Percentiles rank a stretch among this genome's conserved stretches.
Conservation (phyloP, 2,888 invertebrate genomes). For the Liodrosophila aerea region DNA sequence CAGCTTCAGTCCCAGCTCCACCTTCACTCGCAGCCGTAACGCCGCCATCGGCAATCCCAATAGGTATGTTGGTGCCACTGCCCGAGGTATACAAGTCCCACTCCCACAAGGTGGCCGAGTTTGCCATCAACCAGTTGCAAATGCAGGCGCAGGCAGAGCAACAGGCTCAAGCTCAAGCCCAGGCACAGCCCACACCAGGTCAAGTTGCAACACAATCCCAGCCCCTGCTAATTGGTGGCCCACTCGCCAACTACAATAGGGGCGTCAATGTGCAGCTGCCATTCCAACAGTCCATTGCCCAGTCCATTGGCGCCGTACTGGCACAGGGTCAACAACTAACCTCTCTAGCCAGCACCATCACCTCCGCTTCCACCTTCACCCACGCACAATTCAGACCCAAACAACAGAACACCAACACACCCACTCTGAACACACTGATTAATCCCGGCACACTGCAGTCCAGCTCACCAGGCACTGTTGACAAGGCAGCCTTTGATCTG, state of each 20-base stretch:
- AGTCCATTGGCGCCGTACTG: conserved; percentile 31
- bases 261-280: conserved; percentile 48
- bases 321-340: conserved; percentile 14
- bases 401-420: conserved; percentile 10
- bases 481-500: not conserved
- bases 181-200: no score
- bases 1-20: not conserved
- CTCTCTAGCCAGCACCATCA: conserved; percentile 1
- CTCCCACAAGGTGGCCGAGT: conserved; percentile 10
- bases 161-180: not conserved
- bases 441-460: not conserved
- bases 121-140: conserved; percentile 5
- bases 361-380: conserved; percentile 24
- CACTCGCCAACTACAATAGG: not conserved
- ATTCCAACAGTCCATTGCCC: conserved; percentile 35
- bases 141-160: conserved; percentile 12
- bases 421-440: not conserved
- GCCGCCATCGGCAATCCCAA: not conserved
- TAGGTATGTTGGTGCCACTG: conserved; percentile 31
- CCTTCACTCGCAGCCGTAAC: not conserved
- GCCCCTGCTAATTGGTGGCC: not conserved
- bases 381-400: conserved; percentile 30
- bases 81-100: conserved; percentile 10
- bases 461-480: not conserved
- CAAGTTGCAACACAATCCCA: no score